A percentile compares a stretch with the other conserved stretches of the same genome.
These are phyloP conservation scores for Urocynchramus pylzowi DNA, from an alignment of 2,113 vertebrate species.

Conservation along the genomic window DNA sequence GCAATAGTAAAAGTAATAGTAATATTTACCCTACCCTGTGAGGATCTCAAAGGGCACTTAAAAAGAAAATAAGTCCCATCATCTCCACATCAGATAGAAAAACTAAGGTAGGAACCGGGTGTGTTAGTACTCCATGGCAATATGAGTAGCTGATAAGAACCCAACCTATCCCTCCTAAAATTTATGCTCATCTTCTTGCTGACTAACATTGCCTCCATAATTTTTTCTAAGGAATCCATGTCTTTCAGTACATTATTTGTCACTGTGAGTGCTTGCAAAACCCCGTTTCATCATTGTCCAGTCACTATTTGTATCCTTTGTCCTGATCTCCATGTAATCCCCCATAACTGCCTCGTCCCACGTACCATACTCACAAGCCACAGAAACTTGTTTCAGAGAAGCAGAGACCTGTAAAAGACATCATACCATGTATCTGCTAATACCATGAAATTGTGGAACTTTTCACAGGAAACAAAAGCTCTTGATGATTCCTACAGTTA, in stretches of 20 bases:
- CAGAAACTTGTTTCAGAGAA: neutral
- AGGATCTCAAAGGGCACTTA: neutral
- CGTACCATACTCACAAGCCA: neutral
- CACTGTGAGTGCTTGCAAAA: neutral
- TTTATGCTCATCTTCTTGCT: neutral
- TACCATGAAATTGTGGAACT: neutral
- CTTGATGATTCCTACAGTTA: neutral
- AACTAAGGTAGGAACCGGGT: neutral
- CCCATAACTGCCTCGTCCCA: neutral
- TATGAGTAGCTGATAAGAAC: neutral
- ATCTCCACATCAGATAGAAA: neutral
- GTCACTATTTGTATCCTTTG: neutral
- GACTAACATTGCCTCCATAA: neutral
- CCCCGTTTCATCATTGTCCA: neutral
- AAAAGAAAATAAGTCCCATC: neutral
- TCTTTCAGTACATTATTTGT: neutral
- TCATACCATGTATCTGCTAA: neutral
- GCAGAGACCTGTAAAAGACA: neutral
- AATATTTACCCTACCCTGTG: neutral
- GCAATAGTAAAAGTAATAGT: neutral
- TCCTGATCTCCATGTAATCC: conserved; percentile 9
- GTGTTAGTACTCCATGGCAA: neutral
- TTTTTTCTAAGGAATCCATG: neutral
- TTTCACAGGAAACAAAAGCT: conserved; percentile 23
- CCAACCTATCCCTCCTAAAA: neutral